A percentile compares a stretch with the other conserved stretches of the same genome.
Conservation (phyloP, 2,113 vertebrate genomes). For the Marmota flaviventris region DNA sequence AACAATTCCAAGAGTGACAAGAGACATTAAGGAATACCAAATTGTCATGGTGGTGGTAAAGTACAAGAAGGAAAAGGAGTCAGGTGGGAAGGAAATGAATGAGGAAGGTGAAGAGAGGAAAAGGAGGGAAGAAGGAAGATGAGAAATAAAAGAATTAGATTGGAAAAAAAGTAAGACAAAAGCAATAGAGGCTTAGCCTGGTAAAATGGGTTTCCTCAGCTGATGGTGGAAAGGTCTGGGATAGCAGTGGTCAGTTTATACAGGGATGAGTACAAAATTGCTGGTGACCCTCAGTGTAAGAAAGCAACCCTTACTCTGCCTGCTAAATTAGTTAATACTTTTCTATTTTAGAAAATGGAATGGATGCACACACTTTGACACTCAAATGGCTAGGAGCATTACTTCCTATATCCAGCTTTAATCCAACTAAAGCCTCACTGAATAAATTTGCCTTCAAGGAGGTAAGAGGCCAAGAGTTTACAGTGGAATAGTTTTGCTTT, state of each 20-base stretch:
- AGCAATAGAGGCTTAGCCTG: background rate
- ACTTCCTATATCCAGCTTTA: background rate
- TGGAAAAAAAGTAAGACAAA: background rate
- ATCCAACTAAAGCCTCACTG: background rate
- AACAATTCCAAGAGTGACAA: background rate
- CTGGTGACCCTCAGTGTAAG: background rate
- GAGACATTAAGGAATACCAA: background rate
- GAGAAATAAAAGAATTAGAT: background rate
- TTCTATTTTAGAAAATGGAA: background rate
- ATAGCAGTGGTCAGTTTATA: background rate
- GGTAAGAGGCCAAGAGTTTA: background rate
- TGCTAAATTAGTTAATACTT: background rate
- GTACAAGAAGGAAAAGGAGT: background rate
- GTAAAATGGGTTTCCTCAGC: background rate
- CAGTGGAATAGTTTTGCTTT: background rate
- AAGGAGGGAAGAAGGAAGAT: background rate
- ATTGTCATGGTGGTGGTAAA: background rate
- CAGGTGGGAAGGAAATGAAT: background rate
- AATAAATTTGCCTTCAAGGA: background rate
- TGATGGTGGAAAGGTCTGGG: background rate
- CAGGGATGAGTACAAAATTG: background rate
- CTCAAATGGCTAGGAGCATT: background rate
- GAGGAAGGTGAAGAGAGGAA: no score
- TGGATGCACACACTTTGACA: background rate
- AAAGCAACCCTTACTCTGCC: background rate